phyloP scores from a whole-genome alignment of 2,888 invertebrate species.

The Erebia aethiops region DNA sequence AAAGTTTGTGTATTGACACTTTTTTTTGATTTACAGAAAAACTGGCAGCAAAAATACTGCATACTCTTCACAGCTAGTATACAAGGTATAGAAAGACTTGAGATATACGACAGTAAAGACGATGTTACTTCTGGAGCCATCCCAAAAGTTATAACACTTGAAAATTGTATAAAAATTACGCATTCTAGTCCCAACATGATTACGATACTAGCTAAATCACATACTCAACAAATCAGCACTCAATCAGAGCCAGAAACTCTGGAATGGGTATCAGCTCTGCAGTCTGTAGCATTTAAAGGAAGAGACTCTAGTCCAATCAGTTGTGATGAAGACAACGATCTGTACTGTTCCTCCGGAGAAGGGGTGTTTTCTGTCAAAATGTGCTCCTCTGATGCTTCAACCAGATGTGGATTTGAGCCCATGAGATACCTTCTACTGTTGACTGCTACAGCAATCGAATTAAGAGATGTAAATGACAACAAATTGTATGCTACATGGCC shows the following conservation, averaged over 20 bases:
- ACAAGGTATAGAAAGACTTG: conserved; percentile 92
- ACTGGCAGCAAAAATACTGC: conserved; percentile 91
- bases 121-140: conserved; percentile 85
- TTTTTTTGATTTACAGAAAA: conserved; percentile 84
- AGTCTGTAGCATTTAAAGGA: conserved; percentile 91
- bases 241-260: conserved; percentile 86
- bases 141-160: conserved; percentile 91
- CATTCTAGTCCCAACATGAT: conserved; percentile 85
- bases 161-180: conserved; percentile 94
- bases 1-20: background rate
- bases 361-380: conserved; percentile 91
- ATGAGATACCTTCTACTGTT: conserved; percentile 88
- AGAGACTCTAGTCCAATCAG: conserved; percentile 81
- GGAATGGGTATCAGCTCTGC: conserved; percentile 91
- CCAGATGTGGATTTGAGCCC: conserved; percentile 88
- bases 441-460: conserved; percentile 89
- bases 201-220: conserved; percentile 90
- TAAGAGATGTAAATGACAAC: conserved; percentile 86
- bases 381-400: conserved; percentile 90
- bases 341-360: conserved; percentile 94
- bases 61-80: conserved; percentile 91
- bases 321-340: conserved; percentile 93
- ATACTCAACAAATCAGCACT: conserved; percentile 84
- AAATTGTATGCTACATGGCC: conserved; percentile 91
- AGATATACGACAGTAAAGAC: conserved; percentile 92